Evolutionary conservation across 2,888 invertebrate genomes (phyloP).

Genomic region (Mimas tiliae): DNA sequence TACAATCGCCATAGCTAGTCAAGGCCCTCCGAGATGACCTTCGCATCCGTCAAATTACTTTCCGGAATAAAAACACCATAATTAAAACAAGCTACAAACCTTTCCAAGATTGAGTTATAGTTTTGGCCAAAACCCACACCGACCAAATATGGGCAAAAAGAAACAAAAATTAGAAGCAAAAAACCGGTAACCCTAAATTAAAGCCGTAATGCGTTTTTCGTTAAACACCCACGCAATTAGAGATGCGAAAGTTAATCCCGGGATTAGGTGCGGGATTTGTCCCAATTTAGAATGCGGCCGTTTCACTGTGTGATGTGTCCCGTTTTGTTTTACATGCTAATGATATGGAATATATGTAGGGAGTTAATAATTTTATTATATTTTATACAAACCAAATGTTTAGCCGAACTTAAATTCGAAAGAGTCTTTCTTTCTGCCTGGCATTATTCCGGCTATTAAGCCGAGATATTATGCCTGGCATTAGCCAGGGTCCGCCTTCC

Average conservation of each 20-base stretch:
- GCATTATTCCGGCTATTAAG: too few relatives aligned
- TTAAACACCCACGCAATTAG: conserved; percentile 21
- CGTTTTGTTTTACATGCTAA: conserved; percentile 16
- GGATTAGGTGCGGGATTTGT: conserved; percentile 22
- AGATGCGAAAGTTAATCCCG: conserved; percentile 26
- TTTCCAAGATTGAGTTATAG: too few relatives aligned
- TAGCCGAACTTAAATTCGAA: too few relatives aligned
- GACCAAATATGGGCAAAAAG: not conserved
- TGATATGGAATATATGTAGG: not conserved
- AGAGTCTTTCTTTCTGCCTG: too few relatives aligned
- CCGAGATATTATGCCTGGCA: too few relatives aligned
- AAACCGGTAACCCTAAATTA: not conserved
- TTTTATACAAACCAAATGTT: too few relatives aligned
- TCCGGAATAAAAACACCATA: too few relatives aligned
- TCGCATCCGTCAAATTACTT: too few relatives aligned
- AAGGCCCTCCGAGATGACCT: too few relatives aligned
- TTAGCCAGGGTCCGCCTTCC: too few relatives aligned
- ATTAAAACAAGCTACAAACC: too few relatives aligned
- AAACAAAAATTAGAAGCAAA: not conserved
- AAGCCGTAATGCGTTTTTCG: conserved; percentile 18
- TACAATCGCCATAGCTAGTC: too few relatives aligned
- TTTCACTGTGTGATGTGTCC: not conserved
- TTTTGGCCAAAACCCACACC: not conserved
- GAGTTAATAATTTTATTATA: not conserved
- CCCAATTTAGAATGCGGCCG: conserved; percentile 17